Base-by-base conservation (phyloP, 2,888 invertebrate species). In the Pasiphila rectangulata region DNA sequence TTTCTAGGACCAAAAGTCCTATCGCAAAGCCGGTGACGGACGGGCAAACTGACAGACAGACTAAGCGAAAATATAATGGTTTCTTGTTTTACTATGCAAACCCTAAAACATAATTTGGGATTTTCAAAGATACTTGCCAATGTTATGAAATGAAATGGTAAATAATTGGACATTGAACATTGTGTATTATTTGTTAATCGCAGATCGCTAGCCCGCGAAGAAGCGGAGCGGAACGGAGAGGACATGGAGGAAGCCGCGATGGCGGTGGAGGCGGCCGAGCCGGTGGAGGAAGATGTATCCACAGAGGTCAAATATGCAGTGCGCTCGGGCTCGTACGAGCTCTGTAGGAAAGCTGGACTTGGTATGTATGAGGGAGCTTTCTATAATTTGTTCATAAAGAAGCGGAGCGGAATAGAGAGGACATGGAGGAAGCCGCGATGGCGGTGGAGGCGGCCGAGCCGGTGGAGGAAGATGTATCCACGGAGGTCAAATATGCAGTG, bases 281-380 rank as follows among this genome's bases (percentile, higher is more conserved):
- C 90, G 0, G 90, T 91, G 0, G 90, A 90, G 0, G 91, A 92
- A 0, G 90, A 91, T 23, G 78, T n/a, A n/a, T n/a, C 83, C 0
- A 90, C 92, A 4, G 90, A 91, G 1, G 90, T 97, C 16, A 98
- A 97, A 75, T 95, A 96, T 67, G 96, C 97, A 0, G 93, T 94
- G 38, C 90, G 97, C 48, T 94, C 95, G 29, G 97, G 98, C 1
- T 95, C 96, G 0, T 98, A 98, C 72, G 92, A 94, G 24, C 92
- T 98, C 57, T 98, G 98, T 66, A 90, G 93, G 40, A 94, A 94
- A 73, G 95, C 96, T 1, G 96, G 96, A 15, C 91, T 98, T 6
- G 93, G 93, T 90, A 56, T 71, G 76, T 40, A n/a, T n/a, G n/a
- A n/a, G n/a, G n/a, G n/a, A n/a, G n/a, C n/a, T n/a, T n/a, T n/a